A percentile compares a stretch with the other conserved stretches of the same genome.
These are phyloP conservation scores for Jordanella pulchra DNA, from an alignment of 2,797 vertebrate genomes.

Conservation along the genomic window DNA sequence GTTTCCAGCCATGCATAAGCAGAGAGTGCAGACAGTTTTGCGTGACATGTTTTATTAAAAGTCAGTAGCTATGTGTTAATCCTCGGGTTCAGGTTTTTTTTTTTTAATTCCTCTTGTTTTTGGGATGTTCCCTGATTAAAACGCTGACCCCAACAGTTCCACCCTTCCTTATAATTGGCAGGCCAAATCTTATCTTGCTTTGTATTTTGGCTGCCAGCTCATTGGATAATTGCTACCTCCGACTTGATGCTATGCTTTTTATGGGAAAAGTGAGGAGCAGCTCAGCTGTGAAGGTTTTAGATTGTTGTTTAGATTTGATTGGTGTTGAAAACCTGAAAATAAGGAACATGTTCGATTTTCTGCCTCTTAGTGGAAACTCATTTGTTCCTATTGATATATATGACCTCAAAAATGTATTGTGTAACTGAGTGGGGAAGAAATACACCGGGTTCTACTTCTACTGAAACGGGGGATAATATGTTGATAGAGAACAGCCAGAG, in stretches of 20 bases:
- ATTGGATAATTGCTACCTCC: conserved; percentile 48
- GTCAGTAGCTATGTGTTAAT: background rate
- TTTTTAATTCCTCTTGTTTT: conserved; percentile 27
- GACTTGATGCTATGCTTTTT: conserved; percentile 12
- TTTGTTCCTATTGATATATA: background rate
- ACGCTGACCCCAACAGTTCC: conserved; percentile 40
- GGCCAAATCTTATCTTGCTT: conserved; percentile 66
- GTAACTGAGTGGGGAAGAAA: conserved; percentile 21
- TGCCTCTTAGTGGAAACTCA: background rate
- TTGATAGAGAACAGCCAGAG: conserved; percentile 26
- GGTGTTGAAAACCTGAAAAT: conserved; percentile 1
- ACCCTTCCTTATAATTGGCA: conserved; percentile 47
- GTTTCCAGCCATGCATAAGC: conserved; percentile 4
- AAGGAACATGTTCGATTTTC: conserved; percentile 3
- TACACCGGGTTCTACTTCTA: conserved; percentile 38
- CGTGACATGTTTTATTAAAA: background rate
- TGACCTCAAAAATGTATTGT: conserved; percentile 3
- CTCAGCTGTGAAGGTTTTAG: conserved; percentile 32
- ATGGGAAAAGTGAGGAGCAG: conserved; percentile 21
- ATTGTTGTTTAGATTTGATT: conserved; percentile 5
- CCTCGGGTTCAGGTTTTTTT: conserved; percentile 1
- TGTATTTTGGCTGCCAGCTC: conserved; percentile 52
- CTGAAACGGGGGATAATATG: conserved; percentile 45
- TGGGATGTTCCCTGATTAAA: conserved; percentile 24
- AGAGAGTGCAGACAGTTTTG: background rate